Evolutionary conservation across 2,113 vertebrate genomes (phyloP), one percentile per base, ranked within the genome.

Genomic region (Leucosticte australis): DNA sequence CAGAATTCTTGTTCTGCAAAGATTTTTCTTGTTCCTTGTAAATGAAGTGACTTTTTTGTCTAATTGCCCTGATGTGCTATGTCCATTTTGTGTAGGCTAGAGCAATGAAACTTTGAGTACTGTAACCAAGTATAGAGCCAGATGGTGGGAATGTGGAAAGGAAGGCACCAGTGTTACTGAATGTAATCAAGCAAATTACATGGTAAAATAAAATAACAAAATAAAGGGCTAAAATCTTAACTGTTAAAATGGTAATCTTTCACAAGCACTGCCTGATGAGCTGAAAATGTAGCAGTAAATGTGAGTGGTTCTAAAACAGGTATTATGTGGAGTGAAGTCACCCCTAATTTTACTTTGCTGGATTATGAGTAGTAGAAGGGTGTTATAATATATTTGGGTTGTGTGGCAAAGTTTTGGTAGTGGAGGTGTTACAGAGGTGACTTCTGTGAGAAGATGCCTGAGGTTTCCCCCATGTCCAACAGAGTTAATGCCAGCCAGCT

Each of bases 371-470:
- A 70, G 9, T 39, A 84, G 18, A 33, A 77, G 27, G 52, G 10
- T 56, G 23, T 68, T 42, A 39, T 41, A 37, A 71, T 8, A 5
- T 35, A 19, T 19, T 65, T 24, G 10, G 6, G 20, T 42, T 42
- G 7, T 7, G 7, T 37, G 46, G 26, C 22, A 78, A 53, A 9
- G 6, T 22, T 71, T 65, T 42, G 26, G 14, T 24, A 41, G 18
- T 0, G 0, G 10, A 2, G 7, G 1, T 3, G 3, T 10, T 60
- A 42, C 17, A 28, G 12, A 1, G 0, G 19, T 39, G 42, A 23
- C 13, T 52, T 52, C 63, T 82, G 8, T 64, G 42, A 76, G 49
- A 39, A n/a, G 23, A 14, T 44, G 23, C 7, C 11, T 7, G 39
- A 69, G 62, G 39, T 27, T 60, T 69, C 8, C 28, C 18, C 19